Conservation (phyloP, 1,140 invertebrate genomes). For the Neelides sp. region DNA sequence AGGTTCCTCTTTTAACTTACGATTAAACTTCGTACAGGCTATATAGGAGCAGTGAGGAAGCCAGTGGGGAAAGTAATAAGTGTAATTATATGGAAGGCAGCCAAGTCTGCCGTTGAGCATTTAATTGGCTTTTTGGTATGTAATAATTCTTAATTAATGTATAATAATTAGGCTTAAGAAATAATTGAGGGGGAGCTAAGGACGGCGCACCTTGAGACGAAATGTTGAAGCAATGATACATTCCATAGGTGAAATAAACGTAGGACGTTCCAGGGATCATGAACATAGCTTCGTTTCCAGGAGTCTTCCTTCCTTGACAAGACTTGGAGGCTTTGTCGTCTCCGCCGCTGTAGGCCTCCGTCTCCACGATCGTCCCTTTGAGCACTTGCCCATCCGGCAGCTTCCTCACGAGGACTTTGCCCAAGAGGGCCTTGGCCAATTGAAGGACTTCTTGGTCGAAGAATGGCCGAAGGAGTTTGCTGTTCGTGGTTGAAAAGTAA, state of each 20-base stretch:
- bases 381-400: constrained; percentile 43
- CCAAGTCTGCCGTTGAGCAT: no score
- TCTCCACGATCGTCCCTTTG: constrained; percentile 60
- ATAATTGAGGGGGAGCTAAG: no score
- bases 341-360: constrained; percentile 58
- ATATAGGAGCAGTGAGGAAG: no score
- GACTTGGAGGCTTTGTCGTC: constrained; percentile 61
- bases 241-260: constrained; percentile 69
- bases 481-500: constrained; percentile 16
- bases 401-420: constrained; percentile 49
- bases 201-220: constrained; percentile 51
- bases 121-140: no score
- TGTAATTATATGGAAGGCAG: no score
- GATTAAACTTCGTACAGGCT: no score
- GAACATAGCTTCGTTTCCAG: constrained; percentile 61
- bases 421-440: constrained; percentile 31
- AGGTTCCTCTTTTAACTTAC: no score
- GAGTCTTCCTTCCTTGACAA: constrained; percentile 50
- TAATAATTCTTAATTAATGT: constrained; percentile 8
- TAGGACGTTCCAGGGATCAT: constrained; percentile 66
- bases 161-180: constrained; percentile 6
- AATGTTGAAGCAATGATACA: constrained; percentile 71
- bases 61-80: no score
- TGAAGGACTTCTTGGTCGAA: constrained; percentile 12
- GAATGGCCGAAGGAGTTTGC: constrained; percentile 17